Evolutionary conservation across 92 coral and sea anemone species (phyloP), one percentile per base, ranked within the genome.

Genomic region (Isaurus tuberculatus): DNA sequence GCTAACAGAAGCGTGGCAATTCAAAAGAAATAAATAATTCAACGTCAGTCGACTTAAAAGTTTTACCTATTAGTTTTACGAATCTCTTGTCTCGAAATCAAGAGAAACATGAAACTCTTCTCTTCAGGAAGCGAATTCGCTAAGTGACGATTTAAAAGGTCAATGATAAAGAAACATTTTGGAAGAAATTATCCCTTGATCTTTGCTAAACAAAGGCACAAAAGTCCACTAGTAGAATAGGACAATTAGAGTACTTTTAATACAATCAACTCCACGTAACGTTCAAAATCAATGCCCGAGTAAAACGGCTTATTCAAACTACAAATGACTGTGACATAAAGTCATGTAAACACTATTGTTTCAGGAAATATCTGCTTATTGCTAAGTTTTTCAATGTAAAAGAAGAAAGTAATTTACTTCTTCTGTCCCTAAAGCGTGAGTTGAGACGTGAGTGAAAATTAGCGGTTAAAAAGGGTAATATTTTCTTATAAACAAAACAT

Each of bases 1-100:
- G 68, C 26, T 58, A 77, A 75, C 34, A 77, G 82, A 82, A 88
- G 85, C 91, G 91, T 88, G 91, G 91, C 91, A 88, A 71, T 58
- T 83, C 81, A 88, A 88, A 73, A 88, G 71, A 15, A 40, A 88
- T 88, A 8, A 88, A 88, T 88, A 48, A 88, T 88, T 88, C 37
- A 88, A 82, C 70, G 60, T 7, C 20, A 60, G 64, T 60, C 82
- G 36, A 60, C 68, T 77, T 55, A 46, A 61, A 77, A 22, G 69
- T 67, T 77, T 74, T 28, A 30, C 19, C 65, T 6, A 29, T 60
- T 65, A 36, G 34, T 33, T 77, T 44, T n/a, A n/a, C n/a, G n/a
- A n/a, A n/a, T 57, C 34, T 27, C 33, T 14, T 11, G 49, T 44
- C 55, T 57, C 3, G 48, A 37, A 43, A 30, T 40, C 11, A 15